Evolutionary conservation across 2,113 vertebrate genomes (phyloP).

Genomic region (Hippocampus zosterae): DNA sequence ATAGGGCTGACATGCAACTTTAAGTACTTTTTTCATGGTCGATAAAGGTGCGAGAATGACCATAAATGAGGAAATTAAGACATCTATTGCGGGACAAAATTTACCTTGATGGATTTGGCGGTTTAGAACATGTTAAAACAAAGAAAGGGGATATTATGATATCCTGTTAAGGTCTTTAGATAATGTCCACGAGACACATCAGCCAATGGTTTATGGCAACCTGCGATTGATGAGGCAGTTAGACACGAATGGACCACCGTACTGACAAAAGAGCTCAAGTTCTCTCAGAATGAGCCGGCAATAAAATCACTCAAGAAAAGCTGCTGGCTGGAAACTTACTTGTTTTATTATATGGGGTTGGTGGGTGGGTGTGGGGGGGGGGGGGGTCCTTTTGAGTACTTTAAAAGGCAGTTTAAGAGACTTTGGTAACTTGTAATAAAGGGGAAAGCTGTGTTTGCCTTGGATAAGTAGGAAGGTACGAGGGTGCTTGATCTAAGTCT

Average conservation of each 20-base stretch:
- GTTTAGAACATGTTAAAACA: slow-evolving; percentile 3
- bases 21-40: neutral
- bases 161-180: neutral
- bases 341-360: slow-evolving; percentile 15
- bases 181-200: slow-evolving; percentile 7
- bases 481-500: slow-evolving; percentile 17
- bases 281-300: slow-evolving; percentile 18
- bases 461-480: slow-evolving; percentile 29
- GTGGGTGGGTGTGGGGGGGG: too few species aligned
- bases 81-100: neutral
- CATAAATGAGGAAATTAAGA: neutral
- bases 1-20: neutral
- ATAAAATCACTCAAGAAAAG: slow-evolving; percentile 26
- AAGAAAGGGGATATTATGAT: neutral
- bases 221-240: slow-evolving; percentile 24
- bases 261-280: slow-evolving; percentile 17
- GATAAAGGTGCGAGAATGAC: neutral
- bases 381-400: neutral
- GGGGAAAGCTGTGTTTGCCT: slow-evolving; percentile 16
- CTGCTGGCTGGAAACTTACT: slow-evolving; percentile 14
- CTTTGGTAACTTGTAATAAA: slow-evolving; percentile 14
- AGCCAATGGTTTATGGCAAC: slow-evolving; percentile 7
- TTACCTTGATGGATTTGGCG: neutral
- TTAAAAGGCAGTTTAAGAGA: slow-evolving; percentile 10
- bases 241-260: slow-evolving; percentile 9